Percentiles rank a stretch among this genome's conserved stretches.
Evolutionary conservation across 2,888 invertebrate genomes (phyloP).

Genomic region (Lepas anatifera): DNA sequence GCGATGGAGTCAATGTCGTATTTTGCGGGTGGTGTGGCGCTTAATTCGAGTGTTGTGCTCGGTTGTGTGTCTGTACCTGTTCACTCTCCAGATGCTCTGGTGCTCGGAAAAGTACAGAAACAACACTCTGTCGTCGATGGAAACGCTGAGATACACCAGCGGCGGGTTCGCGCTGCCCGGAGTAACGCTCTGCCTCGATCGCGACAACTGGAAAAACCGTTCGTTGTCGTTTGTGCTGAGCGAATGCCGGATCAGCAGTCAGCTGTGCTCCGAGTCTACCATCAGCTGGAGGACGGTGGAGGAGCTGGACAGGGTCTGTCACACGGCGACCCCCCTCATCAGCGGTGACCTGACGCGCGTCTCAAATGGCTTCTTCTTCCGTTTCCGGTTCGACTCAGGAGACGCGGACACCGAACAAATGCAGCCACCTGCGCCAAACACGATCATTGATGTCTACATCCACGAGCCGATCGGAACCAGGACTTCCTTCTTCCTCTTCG

Average conservation of each 20-base stretch:
- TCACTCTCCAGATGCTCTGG: not conserved
- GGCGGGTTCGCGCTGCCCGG: not conserved
- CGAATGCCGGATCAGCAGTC: constrained; percentile 49
- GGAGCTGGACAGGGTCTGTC: not conserved
- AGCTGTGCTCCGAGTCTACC: not conserved
- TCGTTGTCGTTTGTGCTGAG: constrained; percentile 32
- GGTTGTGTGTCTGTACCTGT: not conserved
- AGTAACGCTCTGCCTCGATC: not conserved
- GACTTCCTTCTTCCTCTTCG: not conserved
- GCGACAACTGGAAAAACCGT: not conserved
- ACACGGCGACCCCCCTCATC: not conserved
- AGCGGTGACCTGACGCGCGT: not conserved
- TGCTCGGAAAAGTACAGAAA: not conserved
- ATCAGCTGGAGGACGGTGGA: not conserved
- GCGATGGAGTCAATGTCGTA: too few relatives aligned
- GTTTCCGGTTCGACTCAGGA: not conserved
- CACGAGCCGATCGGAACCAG: not conserved
- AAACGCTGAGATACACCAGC: not conserved
- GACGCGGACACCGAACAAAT: not conserved
- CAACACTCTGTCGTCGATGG: not conserved
- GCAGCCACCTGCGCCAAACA: too few relatives aligned
- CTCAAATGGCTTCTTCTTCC: not conserved
- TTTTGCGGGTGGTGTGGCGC: too few relatives aligned
- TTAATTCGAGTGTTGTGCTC: not conserved
- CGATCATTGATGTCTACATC: not conserved